Percentiles rank a stretch among this genome's conserved stretches.
Conservation (phyloP, 2,888 invertebrate species). For the Ectropis crepuscularia region DNA sequence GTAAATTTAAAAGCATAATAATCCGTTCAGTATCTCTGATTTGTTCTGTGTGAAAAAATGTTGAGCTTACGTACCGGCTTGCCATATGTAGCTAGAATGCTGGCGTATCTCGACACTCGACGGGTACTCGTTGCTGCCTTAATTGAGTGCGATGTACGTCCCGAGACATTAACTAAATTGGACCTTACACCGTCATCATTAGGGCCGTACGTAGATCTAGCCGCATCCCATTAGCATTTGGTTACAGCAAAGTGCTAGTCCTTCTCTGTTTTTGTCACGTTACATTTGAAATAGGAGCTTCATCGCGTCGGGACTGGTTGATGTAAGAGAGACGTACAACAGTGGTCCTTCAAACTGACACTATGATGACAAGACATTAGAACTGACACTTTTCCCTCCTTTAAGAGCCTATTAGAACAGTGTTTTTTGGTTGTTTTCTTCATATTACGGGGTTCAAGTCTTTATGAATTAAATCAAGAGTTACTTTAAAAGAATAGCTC, state of each 20-base stretch:
- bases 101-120: constrained; percentile 40
- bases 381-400: too few relatives aligned
- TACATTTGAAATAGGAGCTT: constrained; percentile 28
- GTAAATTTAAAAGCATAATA: too few relatives aligned
- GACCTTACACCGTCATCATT: constrained; percentile 28
- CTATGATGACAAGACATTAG: neutral
- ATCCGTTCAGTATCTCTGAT: too few relatives aligned
- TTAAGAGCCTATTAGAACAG: too few relatives aligned
- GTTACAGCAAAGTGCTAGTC: constrained; percentile 42
- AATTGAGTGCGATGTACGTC: constrained; percentile 51
- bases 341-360: constrained; percentile 3
- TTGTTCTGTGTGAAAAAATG: neutral
- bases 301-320: constrained; percentile 24
- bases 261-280: constrained; percentile 35
- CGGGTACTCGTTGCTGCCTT: constrained; percentile 48
- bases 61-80: constrained; percentile 7
- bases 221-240: constrained; percentile 48
- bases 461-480: too few relatives aligned
- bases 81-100: constrained; percentile 6
- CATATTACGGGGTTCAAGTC: too few relatives aligned
- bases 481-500: too few relatives aligned
- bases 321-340: constrained; percentile 15
- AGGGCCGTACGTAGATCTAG: constrained; percentile 21
- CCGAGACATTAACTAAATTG: constrained; percentile 29
- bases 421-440: too few relatives aligned